Evolutionary conservation across 1,140 invertebrate genomes (phyloP), one percentile per base, ranked within the genome.

Genomic region (Danaus plexippus): DNA sequence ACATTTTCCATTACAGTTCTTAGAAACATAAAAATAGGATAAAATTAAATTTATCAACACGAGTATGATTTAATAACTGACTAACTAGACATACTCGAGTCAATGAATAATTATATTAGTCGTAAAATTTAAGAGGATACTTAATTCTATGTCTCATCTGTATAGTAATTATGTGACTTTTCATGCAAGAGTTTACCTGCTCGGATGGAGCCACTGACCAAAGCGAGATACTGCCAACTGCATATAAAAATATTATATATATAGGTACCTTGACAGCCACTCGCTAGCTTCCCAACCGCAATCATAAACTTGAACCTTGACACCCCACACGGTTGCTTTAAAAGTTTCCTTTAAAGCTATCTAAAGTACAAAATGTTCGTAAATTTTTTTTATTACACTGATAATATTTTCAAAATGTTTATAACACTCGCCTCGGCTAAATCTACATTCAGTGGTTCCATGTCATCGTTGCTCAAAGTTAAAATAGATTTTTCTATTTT

Each of bases 251-350:
- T 32, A 32, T 32, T 32, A 6, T 15, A 15, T 15, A 22, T 22
- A 6, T 22, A 22, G 2, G 2, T 57, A 90, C 64, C 89, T 89
- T 0, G 91, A 91, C 53, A 92, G 73, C 91, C 91, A 92, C 54
- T 87, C 81, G 2, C 89, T 89, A 7, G 87, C 84, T 71, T 91
- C 91, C 53, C 89, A 89, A 6, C 92, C 91, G 61, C 91, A 93
- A 63, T 92, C 91, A 44, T 89, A 87, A 0, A 89, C 88, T 0
- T 87, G 75, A 1, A 92, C 88, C 1, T 78, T 63, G 59, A 85
- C 77, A 15, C 71, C 65, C 83, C 83, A 86, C 0, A 86, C 78
- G 7, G 44, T 54, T 5, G 81, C 77, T 6, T 57, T 64, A 43
- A 68, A 66, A 9, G 65, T 63, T 50, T 58, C 64, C 52, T 77